These are phyloP conservation scores for Machimus rusticus DNA, from an alignment of 2,888 invertebrate species.

Conservation along the genomic window DNA sequence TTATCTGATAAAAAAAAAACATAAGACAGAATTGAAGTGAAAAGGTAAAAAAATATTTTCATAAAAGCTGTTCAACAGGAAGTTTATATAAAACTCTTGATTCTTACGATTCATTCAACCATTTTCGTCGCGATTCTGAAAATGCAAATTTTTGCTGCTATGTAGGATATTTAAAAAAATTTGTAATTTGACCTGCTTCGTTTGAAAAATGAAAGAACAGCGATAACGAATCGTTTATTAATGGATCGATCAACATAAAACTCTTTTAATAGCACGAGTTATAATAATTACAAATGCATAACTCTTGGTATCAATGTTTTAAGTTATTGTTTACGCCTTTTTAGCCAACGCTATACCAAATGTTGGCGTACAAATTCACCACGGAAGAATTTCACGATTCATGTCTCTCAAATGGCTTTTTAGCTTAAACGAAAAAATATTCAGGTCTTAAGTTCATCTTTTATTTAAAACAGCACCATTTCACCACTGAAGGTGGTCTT, in stretches of 20 bases:
- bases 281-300: neutral
- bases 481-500: neutral
- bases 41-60: neutral
- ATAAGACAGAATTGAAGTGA: neutral
- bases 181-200: too few relatives aligned
- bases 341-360: neutral
- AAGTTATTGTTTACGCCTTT: neutral
- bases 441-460: neutral
- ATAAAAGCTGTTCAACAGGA: neutral
- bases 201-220: too few relatives aligned
- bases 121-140: neutral
- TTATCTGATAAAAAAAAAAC: neutral
- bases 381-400: neutral
- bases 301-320: neutral
- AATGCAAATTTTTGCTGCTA: neutral
- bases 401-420: neutral
- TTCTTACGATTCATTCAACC: neutral
- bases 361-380: neutral
- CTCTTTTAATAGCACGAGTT: too few relatives aligned
- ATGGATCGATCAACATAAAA: neutral
- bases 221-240: neutral
- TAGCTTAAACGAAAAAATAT: neutral
- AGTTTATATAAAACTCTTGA: neutral
- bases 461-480: neutral
- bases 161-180: neutral